A percentile compares a stretch with the other conserved stretches of the same genome.
Evolutionary conservation across 2,797 vertebrate species (phyloP).

Genomic region (Smutsia gigantea): DNA sequence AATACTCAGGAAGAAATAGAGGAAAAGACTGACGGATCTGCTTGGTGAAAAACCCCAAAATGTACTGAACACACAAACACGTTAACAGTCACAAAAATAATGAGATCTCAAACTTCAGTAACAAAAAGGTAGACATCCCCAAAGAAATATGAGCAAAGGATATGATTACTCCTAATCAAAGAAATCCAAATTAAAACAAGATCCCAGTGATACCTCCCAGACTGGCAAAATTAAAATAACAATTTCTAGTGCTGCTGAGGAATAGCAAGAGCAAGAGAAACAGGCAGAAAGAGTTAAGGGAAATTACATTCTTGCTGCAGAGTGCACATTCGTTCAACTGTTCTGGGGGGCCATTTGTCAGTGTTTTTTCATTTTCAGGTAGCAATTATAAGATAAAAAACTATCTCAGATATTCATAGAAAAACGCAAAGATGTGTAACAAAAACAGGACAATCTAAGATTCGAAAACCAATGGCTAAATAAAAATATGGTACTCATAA

Average conservation of each 20-base stretch:
- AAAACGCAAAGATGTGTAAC: background rate
- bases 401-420: background rate
- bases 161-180: background rate
- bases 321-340: background rate
- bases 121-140: slow-evolving; percentile 1
- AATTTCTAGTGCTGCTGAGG: background rate
- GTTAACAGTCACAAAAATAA: background rate
- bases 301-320: background rate
- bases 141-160: background rate
- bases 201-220: background rate
- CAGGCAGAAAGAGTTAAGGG: background rate
- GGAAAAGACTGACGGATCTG: background rate
- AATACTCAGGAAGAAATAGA: background rate
- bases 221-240: background rate
- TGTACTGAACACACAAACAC: background rate
- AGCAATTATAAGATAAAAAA: background rate
- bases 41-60: background rate
- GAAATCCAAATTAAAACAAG: background rate
- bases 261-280: background rate
- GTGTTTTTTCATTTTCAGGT: background rate
- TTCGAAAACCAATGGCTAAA: background rate
- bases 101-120: background rate
- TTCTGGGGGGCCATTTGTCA: background rate
- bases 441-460: background rate
- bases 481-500: background rate